Conservation (phyloP, 2,113 vertebrate genomes). For the Polypterus senegalus region DNA sequence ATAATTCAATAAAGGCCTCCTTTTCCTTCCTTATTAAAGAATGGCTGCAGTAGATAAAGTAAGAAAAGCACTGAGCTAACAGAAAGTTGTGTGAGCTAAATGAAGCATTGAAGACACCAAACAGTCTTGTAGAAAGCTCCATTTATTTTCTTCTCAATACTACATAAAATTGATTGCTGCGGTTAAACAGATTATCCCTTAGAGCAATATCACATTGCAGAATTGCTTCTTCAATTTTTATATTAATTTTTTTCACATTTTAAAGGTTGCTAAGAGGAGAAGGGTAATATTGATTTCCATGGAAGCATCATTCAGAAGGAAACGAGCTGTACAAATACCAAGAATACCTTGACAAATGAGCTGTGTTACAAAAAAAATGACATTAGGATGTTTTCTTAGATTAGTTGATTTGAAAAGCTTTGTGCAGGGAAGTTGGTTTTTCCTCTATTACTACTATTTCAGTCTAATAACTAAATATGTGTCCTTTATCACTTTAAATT, state of each 20-base stretch:
- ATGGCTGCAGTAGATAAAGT: neutral
- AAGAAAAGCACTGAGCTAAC: neutral
- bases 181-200: constrained; percentile 4
- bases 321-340: neutral
- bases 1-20: no score
- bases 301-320: neutral
- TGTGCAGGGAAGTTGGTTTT: no score
- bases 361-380: no score
- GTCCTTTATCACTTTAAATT: no score
- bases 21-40: no score
- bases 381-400: no score
- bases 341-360: no score
- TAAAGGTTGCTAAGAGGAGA: neutral
- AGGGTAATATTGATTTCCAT: neutral
- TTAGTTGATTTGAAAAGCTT: no score
- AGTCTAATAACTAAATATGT: no score
- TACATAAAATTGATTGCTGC: neutral
- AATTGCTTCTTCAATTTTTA: neutral
- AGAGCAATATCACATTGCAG: neutral
- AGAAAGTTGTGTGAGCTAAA: neutral
- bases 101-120: constrained; percentile 1
- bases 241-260: neutral
- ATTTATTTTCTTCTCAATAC: neutral
- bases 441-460: no score
- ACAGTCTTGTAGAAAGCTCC: neutral